Conservation (phyloP, 2,888 invertebrate species). For the Elegia similella region DNA sequence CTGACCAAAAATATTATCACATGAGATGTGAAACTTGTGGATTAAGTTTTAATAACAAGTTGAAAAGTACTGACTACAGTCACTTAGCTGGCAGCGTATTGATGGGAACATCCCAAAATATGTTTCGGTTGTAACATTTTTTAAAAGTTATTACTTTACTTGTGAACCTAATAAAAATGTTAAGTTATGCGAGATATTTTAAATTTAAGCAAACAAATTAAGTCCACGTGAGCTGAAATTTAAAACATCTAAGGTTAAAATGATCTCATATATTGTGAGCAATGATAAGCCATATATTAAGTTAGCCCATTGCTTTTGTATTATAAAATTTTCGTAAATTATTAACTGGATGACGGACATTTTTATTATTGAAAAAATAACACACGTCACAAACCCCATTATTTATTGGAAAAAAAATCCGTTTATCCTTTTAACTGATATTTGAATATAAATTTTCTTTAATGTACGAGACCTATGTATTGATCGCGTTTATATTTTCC, state of each 20-base stretch:
- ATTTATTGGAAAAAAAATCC: not conserved
- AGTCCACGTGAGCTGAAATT: not conserved
- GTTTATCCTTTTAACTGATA: not conserved
- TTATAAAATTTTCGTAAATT: slow-evolving; percentile 38
- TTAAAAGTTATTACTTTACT: slow-evolving; percentile 4
- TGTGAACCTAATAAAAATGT: not conserved
- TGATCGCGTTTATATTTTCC: not conserved
- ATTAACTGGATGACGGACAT: slow-evolving; percentile 20
- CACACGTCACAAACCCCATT: not conserved
- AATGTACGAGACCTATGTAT: not conserved
- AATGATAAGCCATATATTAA: slow-evolving; percentile 26
- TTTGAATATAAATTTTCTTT: not conserved
- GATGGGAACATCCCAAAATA: not conserved
- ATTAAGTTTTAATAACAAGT: not conserved
- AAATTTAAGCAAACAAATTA: slow-evolving; percentile 4
- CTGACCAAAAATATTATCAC: slow-evolving; percentile 29
- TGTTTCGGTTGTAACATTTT: not conserved
- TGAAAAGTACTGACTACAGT: not conserved
- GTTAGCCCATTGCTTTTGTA: slow-evolving; percentile 62
- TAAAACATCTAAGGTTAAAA: slow-evolving; percentile 10
- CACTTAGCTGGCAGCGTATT: not conserved
- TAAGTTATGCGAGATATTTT: slow-evolving; percentile 2
- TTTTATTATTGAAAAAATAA: not conserved
- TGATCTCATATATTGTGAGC: slow-evolving; percentile 17
- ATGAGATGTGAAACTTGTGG: slow-evolving; percentile 23